A percentile compares a stretch with the other conserved stretches of the same genome.
Evolutionary conservation across 2,113 vertebrate species (phyloP).

Genomic region (Hyla sarda): DNA sequence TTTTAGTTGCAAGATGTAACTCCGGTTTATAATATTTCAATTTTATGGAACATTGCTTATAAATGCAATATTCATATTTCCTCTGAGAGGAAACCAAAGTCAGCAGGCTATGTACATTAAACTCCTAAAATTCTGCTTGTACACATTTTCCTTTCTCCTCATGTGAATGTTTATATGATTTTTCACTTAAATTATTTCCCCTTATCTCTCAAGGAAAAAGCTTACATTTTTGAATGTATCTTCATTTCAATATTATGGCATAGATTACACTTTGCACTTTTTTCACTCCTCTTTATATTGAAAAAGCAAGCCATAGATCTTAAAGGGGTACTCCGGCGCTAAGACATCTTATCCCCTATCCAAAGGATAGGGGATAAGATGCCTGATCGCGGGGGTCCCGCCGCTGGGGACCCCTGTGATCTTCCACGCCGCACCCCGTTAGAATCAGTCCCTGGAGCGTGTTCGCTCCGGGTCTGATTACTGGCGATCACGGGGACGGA

Average conservation of each 20-base stretch:
- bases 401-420: too few relatives aligned
- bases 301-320: too few relatives aligned
- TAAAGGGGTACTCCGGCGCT: too few relatives aligned
- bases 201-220: background rate
- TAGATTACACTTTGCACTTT: too few relatives aligned
- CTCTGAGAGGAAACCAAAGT: slow-evolving; percentile 15
- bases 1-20: slow-evolving; percentile 13
- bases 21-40: slow-evolving; percentile 19
- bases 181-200: background rate
- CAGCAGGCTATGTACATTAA: background rate
- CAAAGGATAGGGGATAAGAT: too few relatives aligned
- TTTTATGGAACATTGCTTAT: slow-evolving; percentile 28
- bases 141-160: background rate
- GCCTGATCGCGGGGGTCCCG: too few relatives aligned
- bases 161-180: background rate
- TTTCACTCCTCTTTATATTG: too few relatives aligned
- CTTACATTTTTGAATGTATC: background rate
- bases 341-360: too few relatives aligned
- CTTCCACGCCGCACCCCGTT: too few relatives aligned
- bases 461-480: too few relatives aligned
- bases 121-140: background rate
- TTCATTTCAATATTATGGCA: background rate
- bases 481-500: too few relatives aligned
- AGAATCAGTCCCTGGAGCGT: too few relatives aligned
- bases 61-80: slow-evolving; percentile 16